Evolutionary conservation across 2,113 vertebrate species (phyloP).

Genomic region (Tenebrosternarchus preto): DNA sequence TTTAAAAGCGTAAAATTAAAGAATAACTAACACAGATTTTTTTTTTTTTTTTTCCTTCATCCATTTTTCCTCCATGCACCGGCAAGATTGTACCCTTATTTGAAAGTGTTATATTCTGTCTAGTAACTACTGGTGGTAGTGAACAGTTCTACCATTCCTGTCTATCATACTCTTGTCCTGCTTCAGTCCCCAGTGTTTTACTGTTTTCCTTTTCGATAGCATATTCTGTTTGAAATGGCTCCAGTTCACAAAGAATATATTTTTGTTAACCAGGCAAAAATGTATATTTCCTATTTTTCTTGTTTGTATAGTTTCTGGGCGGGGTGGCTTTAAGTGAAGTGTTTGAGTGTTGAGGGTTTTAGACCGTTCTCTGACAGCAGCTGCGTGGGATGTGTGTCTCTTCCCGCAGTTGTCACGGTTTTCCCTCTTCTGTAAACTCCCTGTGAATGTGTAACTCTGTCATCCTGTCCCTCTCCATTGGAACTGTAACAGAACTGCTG

Average conservation of each 20-base stretch:
- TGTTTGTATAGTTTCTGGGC: conserved; percentile 36
- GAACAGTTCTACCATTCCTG: conserved; percentile 58
- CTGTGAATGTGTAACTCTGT: conserved; percentile 61
- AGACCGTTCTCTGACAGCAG: conserved; percentile 36
- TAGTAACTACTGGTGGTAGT: conserved; percentile 43
- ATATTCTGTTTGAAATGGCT: conserved; percentile 74
- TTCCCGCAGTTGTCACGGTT: conserved; percentile 25
- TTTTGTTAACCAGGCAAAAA: conserved; percentile 75
- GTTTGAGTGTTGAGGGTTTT: conserved; percentile 53
- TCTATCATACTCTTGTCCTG: conserved; percentile 41
- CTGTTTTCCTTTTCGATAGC: conserved; percentile 71
- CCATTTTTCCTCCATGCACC: conserved; percentile 63
- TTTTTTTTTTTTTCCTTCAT: conserved; percentile 62
- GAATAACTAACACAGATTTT: conserved; percentile 65
- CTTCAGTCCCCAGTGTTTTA: conserved; percentile 63
- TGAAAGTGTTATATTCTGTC: conserved; percentile 67
- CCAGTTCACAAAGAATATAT: conserved; percentile 84
- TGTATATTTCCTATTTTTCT: conserved; percentile 45
- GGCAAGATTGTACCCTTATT: conserved; percentile 74
- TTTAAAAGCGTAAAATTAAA: conserved; percentile 77
- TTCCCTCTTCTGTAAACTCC: conserved; percentile 30
- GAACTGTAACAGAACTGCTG: conserved; percentile 44
- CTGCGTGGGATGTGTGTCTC: conserved; percentile 47
- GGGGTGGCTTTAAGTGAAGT: conserved; percentile 53
- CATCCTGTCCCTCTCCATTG: conserved; percentile 4